These are phyloP conservation scores for Scatophagus argus DNA, from an alignment of 2,113 vertebrate genomes.

Conservation along the genomic window DNA sequence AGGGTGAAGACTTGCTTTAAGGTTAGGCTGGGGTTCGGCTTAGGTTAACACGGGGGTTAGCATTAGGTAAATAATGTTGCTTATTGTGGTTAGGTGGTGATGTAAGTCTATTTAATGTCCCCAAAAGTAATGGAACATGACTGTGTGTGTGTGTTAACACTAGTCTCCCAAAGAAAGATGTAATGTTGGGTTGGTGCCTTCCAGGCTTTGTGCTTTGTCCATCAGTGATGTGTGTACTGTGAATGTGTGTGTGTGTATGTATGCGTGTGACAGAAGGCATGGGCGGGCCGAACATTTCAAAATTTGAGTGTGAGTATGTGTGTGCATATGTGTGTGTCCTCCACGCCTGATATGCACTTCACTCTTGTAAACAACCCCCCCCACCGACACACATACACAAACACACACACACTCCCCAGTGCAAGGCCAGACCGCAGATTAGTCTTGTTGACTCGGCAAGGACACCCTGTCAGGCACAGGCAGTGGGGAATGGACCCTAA, in stretches of 20 bases:
- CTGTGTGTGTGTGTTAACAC: constrained; percentile 43
- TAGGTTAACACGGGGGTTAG: too few species aligned
- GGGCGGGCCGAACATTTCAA: constrained; percentile 37
- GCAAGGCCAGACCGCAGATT: constrained; percentile 82
- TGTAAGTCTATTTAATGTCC: too few species aligned
- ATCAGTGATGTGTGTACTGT: constrained; percentile 39
- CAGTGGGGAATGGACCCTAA: constrained; percentile 63
- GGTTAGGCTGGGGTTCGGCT: too few species aligned
- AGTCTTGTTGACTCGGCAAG: constrained; percentile 86
- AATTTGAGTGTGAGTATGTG: constrained; percentile 41
- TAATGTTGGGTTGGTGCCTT: constrained; percentile 69
- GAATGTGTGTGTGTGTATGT: constrained; percentile 31
- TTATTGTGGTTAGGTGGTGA: too few species aligned
- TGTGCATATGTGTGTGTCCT: constrained; percentile 63
- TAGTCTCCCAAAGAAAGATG: constrained; percentile 69
- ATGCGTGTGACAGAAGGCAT: constrained; percentile 30
- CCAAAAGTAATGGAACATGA: too few species aligned
- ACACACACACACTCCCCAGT: constrained; percentile 33
- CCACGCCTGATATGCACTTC: constrained; percentile 60
- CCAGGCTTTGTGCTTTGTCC: constrained; percentile 53
- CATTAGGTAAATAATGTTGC: too few species aligned
- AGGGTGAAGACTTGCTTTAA: too few species aligned
- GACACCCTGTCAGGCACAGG: constrained; percentile 81
- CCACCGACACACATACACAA: too few species aligned
- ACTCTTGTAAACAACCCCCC: constrained; percentile 76